phyloP scores from a whole-genome alignment of 1,140 invertebrate species.

The Trichoplusia ni region DNA sequence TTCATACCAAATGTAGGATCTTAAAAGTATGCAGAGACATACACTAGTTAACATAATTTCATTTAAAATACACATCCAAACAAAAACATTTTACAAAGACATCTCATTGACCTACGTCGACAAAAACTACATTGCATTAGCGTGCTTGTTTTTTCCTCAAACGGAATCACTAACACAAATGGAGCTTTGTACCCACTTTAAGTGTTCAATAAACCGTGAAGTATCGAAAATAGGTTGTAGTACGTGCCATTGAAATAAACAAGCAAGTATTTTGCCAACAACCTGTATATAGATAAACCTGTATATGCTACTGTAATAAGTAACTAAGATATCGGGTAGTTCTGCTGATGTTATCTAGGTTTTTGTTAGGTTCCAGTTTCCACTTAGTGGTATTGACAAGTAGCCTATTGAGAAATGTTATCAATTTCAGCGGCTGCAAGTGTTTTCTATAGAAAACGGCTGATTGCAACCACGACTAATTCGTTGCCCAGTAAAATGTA shows the following conservation, averaged over 20 bases:
- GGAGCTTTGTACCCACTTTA: slow-evolving; percentile 15
- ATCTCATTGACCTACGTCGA: neutral
- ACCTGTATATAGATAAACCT: neutral
- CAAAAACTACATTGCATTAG: slow-evolving; percentile 2
- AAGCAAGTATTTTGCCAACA: neutral
- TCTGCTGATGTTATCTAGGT: neutral
- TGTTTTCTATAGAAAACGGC: slow-evolving; percentile 67
- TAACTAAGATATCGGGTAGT: neutral
- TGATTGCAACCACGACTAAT: slow-evolving; percentile 70
- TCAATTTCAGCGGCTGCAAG: slow-evolving; percentile 61
- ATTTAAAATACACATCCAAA: no score
- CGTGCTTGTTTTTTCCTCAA: slow-evolving; percentile 4
- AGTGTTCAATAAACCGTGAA: slow-evolving; percentile 23
- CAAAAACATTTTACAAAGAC: neutral
- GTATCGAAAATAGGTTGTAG: slow-evolving; percentile 7
- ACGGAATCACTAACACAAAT: slow-evolving; percentile 15
- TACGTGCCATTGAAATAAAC: slow-evolving; percentile 12
- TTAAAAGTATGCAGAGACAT: no score
- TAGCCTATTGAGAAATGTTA: slow-evolving; percentile 55
- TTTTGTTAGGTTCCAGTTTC: neutral
- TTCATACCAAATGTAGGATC: no score
- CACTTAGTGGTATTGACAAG: slow-evolving; percentile 12
- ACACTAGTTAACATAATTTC: no score
- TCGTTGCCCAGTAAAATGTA: slow-evolving; percentile 61
- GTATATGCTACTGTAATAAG: neutral